Evolutionary conservation across 2,113 vertebrate genomes (phyloP).

Genomic region (Caretta caretta): DNA sequence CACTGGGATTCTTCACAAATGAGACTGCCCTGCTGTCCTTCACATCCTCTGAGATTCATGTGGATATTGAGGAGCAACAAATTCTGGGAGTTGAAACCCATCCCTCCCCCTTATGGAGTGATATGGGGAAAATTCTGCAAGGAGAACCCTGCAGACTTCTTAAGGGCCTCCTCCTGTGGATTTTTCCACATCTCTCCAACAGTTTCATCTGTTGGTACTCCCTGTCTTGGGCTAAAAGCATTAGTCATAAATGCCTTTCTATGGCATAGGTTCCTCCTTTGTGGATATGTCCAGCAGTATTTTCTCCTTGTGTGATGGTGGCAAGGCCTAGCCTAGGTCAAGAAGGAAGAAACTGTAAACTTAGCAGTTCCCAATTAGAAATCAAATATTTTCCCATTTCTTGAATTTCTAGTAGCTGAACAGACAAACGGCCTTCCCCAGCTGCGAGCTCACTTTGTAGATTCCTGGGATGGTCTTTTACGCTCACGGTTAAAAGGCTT

Average conservation of each 20-base stretch:
- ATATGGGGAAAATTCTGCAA: not conserved
- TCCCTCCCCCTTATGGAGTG: not conserved
- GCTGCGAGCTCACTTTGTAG: not conserved
- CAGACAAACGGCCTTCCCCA: conserved; percentile 29
- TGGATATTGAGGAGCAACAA: not conserved
- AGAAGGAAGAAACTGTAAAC: not conserved
- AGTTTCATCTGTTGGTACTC: not conserved
- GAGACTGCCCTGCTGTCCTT: not conserved
- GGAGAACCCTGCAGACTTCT: not conserved
- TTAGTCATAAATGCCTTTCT: not conserved
- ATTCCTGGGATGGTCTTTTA: not conserved
- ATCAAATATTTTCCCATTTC: conserved; percentile 3
- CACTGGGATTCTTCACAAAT: not conserved
- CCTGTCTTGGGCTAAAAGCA: not conserved
- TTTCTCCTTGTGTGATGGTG: not conserved
- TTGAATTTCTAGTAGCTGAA: conserved; percentile 12
- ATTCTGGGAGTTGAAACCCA: not conserved
- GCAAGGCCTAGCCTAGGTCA: not conserved
- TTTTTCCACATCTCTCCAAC: not conserved
- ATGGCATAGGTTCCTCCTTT: not conserved
- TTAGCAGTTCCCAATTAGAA: not conserved
- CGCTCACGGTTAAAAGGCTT: conserved; percentile 25
- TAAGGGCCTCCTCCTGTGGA: not conserved
- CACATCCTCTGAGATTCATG: fast-evolving
- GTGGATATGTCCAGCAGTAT: not conserved